Evolutionary conservation across 1,140 invertebrate species (phyloP).

Genomic region (Apis laboriosa): DNA sequence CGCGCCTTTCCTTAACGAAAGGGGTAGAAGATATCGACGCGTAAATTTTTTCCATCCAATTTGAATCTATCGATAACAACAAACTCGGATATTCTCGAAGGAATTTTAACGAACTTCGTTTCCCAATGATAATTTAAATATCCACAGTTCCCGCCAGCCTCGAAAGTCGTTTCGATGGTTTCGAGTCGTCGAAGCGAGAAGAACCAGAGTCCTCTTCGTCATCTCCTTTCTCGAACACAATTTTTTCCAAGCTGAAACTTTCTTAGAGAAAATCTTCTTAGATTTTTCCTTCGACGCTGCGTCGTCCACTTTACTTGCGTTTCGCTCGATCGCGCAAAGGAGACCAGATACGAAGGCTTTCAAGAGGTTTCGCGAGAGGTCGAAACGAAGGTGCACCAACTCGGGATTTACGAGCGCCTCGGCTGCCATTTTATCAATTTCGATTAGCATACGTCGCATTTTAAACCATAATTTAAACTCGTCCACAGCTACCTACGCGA

Average conservation of each 20-base stretch:
- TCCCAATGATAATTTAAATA: slow-evolving; percentile 1
- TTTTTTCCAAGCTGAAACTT: too few relatives aligned
- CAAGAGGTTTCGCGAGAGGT: slow-evolving; percentile 47
- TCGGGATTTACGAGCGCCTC: slow-evolving; percentile 69
- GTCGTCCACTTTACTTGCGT: too few relatives aligned
- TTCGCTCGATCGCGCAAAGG: not conserved
- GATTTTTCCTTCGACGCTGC: not conserved
- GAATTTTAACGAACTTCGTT: slow-evolving; percentile 32
- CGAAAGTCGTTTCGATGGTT: too few relatives aligned
- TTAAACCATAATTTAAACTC: slow-evolving; percentile 72
- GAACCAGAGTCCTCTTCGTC: slow-evolving; percentile 17
- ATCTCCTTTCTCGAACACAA: too few relatives aligned
- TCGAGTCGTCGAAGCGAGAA: not conserved
- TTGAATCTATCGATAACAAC: not conserved
- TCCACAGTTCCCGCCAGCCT: not conserved
- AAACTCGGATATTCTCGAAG: not conserved
- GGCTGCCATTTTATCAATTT: slow-evolving; percentile 75
- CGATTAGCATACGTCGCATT: slow-evolving; percentile 76
- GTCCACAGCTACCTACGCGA: slow-evolving; percentile 32
- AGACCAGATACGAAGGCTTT: slow-evolving; percentile 36
- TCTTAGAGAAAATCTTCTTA: too few relatives aligned
- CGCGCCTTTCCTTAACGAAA: too few relatives aligned
- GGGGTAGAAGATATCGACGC: too few relatives aligned
- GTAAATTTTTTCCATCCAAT: not conserved
- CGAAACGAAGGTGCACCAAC: slow-evolving; percentile 61